Base-by-base conservation (phyloP, 1,140 invertebrate genomes). In the Sitobion miscanthi region DNA sequence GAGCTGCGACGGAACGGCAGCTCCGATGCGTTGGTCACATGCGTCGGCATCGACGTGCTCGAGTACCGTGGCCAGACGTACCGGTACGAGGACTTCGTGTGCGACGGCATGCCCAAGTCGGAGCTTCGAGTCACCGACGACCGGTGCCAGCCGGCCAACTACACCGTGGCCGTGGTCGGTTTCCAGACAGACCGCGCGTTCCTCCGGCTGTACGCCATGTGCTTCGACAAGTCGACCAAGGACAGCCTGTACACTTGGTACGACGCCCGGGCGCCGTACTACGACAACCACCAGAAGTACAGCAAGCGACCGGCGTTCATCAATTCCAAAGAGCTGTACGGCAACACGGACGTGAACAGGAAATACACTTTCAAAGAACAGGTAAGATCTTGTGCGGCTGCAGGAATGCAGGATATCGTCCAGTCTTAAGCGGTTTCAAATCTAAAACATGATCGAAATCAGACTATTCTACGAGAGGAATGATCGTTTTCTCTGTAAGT, bases 201-300 rank as follows among this genome's bases (percentile, higher is more conserved):
- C 35, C 47, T 93, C 0, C 35, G 2, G 35, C 21, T 93, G 82
- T 85, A 54, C 47, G 85, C 57, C 11, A 38, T 93, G 6, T 93
- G 91, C 8, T 93, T 93, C 35, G 91, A 93, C 77, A 85, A 42
- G 35, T 30, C 20, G 23, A 42, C 91, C 9, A 86, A 93, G 49
- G 86, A 93, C 77, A 57, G 49, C 14, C 5, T 93, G 35, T 93
- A 85, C 49, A 21, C 91, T n/a, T 93, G 77, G 91, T 93, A 93
- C 17, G 82, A 47, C 30, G 14, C 91, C 3, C 25, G 91, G 9
- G 45, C 38, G 6, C 91, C 91, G 77, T 93, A 86, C 35, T 42
- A 54, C 77, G 30, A 85, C 49, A 85, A 57, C 21, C 47, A 85
- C 25, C 77, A 85, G n/a, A 54, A 57, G 9, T 30, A 45, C 8